phyloP scores from a whole-genome alignment of 2,888 invertebrate species.

The Philopedon plagiatum region DNA sequence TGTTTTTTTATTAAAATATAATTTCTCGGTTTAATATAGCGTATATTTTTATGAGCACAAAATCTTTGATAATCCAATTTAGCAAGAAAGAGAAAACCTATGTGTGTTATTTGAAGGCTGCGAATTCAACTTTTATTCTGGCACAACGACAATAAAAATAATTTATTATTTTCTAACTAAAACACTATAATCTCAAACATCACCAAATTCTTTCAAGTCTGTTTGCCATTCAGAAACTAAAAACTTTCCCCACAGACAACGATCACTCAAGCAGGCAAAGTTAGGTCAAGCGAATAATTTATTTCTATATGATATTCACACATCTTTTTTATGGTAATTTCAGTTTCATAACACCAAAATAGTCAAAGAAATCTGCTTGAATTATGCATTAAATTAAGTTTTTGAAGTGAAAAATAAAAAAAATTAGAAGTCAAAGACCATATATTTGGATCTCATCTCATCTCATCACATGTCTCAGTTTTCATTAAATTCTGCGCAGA shows the following conservation, averaged over 20 bases:
- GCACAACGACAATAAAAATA: too few species aligned
- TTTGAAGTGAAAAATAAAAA: not conserved
- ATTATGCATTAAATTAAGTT: not conserved
- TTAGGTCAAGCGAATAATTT: constrained; percentile 24
- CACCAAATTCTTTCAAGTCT: not conserved
- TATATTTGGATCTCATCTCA: too few species aligned
- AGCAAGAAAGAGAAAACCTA: too few species aligned
- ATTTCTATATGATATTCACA: constrained; percentile 8
- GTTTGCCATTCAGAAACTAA: not conserved
- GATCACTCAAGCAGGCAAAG: constrained; percentile 12
- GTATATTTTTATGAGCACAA: too few species aligned
- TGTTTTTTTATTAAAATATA: not conserved
- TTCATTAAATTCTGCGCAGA: too few species aligned
- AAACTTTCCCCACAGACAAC: constrained; percentile 22
- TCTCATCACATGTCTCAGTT: too few species aligned
- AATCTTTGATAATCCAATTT: too few species aligned
- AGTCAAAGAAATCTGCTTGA: not conserved
- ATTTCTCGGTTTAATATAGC: too few species aligned
- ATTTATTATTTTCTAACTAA: not conserved
- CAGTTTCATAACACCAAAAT: constrained; percentile 6
- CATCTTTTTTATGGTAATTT: constrained; percentile 8
- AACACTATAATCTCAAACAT: not conserved
- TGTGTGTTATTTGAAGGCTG: too few species aligned
- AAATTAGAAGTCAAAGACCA: not conserved
- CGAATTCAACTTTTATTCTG: too few species aligned